Percentiles rank a stretch among this genome's conserved stretches.
phyloP scores from a whole-genome alignment of 2,888 invertebrate genomes.

The Epinotia bilunana region DNA sequence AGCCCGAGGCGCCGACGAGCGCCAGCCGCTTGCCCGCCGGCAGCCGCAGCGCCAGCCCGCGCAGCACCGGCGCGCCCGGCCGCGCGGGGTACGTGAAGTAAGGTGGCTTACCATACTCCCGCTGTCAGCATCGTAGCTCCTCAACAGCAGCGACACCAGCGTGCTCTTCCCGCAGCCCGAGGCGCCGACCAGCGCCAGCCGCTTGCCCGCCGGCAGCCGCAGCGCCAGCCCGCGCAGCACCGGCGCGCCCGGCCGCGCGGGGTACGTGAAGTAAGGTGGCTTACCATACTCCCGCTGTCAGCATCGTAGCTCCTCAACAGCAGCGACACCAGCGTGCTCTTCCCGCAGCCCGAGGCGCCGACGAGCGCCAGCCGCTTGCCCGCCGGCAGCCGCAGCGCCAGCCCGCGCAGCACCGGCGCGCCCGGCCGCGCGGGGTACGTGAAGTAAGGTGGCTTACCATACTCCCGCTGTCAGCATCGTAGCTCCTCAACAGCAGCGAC shows the following conservation, averaged over 20 bases:
- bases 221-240: constrained; percentile 88
- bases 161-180: constrained; percentile 93
- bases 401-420: constrained; percentile 87
- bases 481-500: constrained; percentile 90
- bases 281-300: constrained; percentile 78
- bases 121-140: constrained; percentile 89
- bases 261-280: constrained; percentile 88
- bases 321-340: constrained; percentile 91
- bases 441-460: constrained; percentile 83
- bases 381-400: constrained; percentile 85
- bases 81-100: constrained; percentile 92
- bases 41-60: constrained; percentile 86
- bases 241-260: constrained; percentile 87
- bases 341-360: constrained; percentile 90
- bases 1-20: constrained; percentile 89
- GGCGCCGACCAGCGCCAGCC: constrained; percentile 89
- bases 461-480: constrained; percentile 87
- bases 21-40: constrained; percentile 88
- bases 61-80: constrained; percentile 87
- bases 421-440: constrained; percentile 90
- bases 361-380: constrained; percentile 90
- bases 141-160: constrained; percentile 89
- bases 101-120: constrained; percentile 77
- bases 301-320: constrained; percentile 92
- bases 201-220: constrained; percentile 86